phyloP scores from a whole-genome alignment of 1,140 invertebrate genomes.

The Leptinotarsa lineolata region DNA sequence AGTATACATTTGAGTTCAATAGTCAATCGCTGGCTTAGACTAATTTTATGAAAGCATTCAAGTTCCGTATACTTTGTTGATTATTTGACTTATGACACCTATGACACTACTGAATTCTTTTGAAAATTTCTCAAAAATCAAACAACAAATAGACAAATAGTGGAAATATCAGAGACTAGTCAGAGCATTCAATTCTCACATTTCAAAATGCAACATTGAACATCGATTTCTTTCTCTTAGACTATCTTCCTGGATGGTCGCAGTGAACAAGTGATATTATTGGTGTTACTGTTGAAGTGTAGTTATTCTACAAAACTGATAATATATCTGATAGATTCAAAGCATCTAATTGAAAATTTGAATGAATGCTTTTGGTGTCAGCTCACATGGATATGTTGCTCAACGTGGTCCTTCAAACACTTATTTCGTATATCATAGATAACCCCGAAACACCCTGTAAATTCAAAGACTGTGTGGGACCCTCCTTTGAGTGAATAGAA shows the following conservation, averaged over 20 bases:
- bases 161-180: slow-evolving; percentile 11
- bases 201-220: slow-evolving; percentile 32
- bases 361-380: neutral
- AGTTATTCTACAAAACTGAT: neutral
- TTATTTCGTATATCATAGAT: too few relatives aligned
- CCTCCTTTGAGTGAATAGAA: too few relatives aligned
- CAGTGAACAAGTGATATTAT: neutral
- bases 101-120: slow-evolving; percentile 22
- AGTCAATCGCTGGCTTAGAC: too few relatives aligned
- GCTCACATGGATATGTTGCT: too few relatives aligned
- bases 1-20: too few relatives aligned
- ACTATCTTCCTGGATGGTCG: neutral
- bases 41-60: slow-evolving; percentile 7
- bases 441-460: too few relatives aligned
- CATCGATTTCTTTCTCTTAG: slow-evolving; percentile 20
- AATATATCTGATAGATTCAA: neutral
- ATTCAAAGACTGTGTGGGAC: too few relatives aligned
- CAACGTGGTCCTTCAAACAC: too few relatives aligned
- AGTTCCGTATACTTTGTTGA: neutral
- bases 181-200: slow-evolving; percentile 23
- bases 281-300: too few relatives aligned
- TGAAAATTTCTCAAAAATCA: slow-evolving; percentile 21
- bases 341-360: neutral
- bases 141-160: slow-evolving; percentile 21
- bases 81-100: neutral